Evolutionary conservation across 2,888 invertebrate species (phyloP), one percentile per base, ranked within the genome.

Genomic region (Gandaritis pyraliata): DNA sequence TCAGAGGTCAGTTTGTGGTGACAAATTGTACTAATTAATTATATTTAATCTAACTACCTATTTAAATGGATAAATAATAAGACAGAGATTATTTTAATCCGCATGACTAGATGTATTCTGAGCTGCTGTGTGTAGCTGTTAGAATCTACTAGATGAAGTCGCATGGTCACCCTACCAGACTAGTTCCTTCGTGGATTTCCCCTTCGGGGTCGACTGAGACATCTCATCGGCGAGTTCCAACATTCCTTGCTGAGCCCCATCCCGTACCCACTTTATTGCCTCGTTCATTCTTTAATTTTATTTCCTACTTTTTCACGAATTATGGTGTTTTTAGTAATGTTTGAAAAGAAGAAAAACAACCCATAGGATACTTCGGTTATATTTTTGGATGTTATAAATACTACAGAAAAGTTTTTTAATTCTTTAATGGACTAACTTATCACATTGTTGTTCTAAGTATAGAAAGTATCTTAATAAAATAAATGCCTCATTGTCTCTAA

Each of bases 191-290:
- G 53, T 54, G 61, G 57, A 64, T 60, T 64, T 60, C 54, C 66
- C 66, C 55, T 64, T 47, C 48, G 48, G 64, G 68, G 64, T 61
- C 55, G 53, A 59, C 59, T 43, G 52, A 59, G 61, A 61, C 61
- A 62, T 65, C 65, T 59, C 65, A 49, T 52, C 53, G 59, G 51
- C 48, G 56, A 58, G 58, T 54, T 57, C 52, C 51, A 58, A 46
- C 64, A 50, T 64, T 62, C 61, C 58, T 57, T 63, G 39, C 55
- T 18, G 18, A 50, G 59, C 53, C 59, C 61, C 15, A 56, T 61
- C 52, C 57, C 23, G 50, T 48, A 38, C 61, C 59, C 61, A 57
- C 50, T 70, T 68, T 70, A 70, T 70, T 67, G 65, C 66, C 52
- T 57, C 68, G 50, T 55, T 62, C 57, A 46, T 58, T 53, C 63